Evolutionary conservation across 1,140 invertebrate species (phyloP).

Genomic region (Trigoniulus corallinus): DNA sequence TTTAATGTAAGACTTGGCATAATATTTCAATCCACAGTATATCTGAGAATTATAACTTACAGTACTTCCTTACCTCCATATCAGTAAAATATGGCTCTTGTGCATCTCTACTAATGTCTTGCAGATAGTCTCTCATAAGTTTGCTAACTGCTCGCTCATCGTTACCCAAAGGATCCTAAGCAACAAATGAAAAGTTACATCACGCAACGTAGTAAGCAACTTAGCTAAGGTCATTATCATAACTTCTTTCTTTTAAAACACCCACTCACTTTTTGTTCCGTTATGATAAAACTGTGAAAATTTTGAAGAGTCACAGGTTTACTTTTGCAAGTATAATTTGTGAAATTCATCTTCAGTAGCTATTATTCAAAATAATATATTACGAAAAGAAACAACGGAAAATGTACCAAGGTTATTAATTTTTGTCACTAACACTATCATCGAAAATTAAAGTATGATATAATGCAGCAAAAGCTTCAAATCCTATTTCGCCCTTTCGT

Average conservation of each 20-base stretch:
- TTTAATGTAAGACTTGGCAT: not conserved
- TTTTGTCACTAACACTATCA: conserved; percentile 27
- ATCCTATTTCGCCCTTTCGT: conserved; percentile 63
- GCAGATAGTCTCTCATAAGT: conserved; percentile 54
- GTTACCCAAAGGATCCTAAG: conserved; percentile 36
- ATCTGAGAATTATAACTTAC: no score
- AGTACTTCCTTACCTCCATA: conserved; percentile 35
- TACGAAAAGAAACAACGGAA: conserved; percentile 16
- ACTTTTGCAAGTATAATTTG: conserved; percentile 42
- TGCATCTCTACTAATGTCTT: conserved; percentile 59
- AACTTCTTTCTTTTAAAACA: no score
- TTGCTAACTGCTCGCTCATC: conserved; percentile 42
- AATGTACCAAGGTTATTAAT: conserved; percentile 12
- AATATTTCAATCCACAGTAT: no score
- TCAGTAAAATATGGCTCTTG: conserved; percentile 62
- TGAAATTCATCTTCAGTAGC: conserved; percentile 12
- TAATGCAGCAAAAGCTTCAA: conserved; percentile 73
- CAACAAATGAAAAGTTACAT: not conserved
- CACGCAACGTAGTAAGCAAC: not conserved
- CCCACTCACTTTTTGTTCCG: conserved; percentile 50
- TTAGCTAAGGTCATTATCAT: no score
- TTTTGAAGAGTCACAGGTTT: conserved; percentile 55
- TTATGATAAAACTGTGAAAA: conserved; percentile 57
- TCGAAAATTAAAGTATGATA: conserved; percentile 75
- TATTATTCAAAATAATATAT: conserved; percentile 17